Percentiles rank a stretch among this genome's conserved stretches.
phyloP scores from a whole-genome alignment of 2,888 invertebrate species.

The Sminthurides aquaticus region DNA sequence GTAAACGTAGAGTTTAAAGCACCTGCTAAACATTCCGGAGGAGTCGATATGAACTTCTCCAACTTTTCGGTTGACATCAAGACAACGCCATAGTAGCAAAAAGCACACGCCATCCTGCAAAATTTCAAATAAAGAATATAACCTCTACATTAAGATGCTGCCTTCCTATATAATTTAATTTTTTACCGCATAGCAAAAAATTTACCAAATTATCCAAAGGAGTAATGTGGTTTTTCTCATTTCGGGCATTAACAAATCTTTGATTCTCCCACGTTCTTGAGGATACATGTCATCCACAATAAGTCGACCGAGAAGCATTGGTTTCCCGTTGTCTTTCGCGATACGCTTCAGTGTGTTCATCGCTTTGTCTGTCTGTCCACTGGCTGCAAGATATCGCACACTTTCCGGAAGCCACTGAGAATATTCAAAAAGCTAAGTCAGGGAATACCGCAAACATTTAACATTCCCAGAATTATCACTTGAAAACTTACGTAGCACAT shows the following conservation, averaged over 20 bases:
- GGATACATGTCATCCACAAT: constrained; percentile 62
- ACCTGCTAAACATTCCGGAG: constrained; percentile 7
- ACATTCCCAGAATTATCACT: not conserved
- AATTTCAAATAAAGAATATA: not conserved
- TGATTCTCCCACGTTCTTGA: constrained; percentile 57
- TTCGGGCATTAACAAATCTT: constrained; percentile 65
- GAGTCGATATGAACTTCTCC: constrained; percentile 20
- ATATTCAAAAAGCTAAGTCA: not conserved
- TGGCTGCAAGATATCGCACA: constrained; percentile 76
- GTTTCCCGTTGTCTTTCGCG: constrained; percentile 78
- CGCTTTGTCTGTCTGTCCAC: constrained; percentile 79
- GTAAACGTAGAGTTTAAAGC: not conserved
- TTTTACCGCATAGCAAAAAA: constrained; percentile 4
- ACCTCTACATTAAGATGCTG: no score
- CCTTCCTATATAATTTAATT: not conserved
- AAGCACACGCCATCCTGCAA: constrained; percentile 79
- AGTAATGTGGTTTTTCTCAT: constrained; percentile 74
- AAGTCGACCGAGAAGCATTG: constrained; percentile 75
- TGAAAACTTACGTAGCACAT: constrained; percentile 65
- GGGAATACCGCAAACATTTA: not conserved
- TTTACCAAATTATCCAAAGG: constrained; percentile 87
- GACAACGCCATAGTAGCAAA: constrained; percentile 91
- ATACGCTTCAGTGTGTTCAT: constrained; percentile 74
- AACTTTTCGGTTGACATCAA: constrained; percentile 80
- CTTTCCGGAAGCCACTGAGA: constrained; percentile 83